Evolutionary conservation across 2,113 vertebrate species (phyloP).

Genomic region (Protobothrops flavoviridis): DNA sequence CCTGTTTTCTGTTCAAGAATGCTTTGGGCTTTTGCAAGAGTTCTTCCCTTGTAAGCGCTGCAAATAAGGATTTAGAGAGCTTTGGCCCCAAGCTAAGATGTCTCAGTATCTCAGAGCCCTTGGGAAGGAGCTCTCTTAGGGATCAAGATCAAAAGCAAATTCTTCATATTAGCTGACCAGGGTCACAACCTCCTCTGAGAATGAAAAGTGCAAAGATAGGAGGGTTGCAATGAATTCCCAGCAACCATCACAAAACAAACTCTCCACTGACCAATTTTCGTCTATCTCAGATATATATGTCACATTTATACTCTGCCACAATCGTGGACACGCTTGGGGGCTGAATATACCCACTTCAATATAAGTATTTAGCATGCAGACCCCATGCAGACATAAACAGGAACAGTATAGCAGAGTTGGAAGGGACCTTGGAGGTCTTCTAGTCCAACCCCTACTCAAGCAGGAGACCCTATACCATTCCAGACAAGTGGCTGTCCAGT

Average conservation of each 20-base stretch:
- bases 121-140: background rate
- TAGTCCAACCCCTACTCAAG: too few relatives aligned
- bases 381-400: background rate
- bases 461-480: too few relatives aligned
- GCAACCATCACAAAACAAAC: background rate
- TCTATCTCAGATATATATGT: background rate
- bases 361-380: background rate
- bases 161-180: background rate
- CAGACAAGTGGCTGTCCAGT: too few relatives aligned
- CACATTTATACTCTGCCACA: background rate
- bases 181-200: background rate
- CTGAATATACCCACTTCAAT: background rate
- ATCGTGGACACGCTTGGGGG: background rate
- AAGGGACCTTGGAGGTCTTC: too few relatives aligned
- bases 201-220: background rate
- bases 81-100: background rate
- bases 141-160: background rate
- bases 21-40: background rate
- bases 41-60: background rate
- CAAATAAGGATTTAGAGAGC: background rate
- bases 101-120: background rate
- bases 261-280: background rate
- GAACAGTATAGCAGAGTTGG: too few relatives aligned
- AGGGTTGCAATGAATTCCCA: background rate
- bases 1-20: background rate